Evolutionary conservation across 1,140 invertebrate species (phyloP), one percentile per base, ranked within the genome.

Genomic region (Tigriopus japonicus): DNA sequence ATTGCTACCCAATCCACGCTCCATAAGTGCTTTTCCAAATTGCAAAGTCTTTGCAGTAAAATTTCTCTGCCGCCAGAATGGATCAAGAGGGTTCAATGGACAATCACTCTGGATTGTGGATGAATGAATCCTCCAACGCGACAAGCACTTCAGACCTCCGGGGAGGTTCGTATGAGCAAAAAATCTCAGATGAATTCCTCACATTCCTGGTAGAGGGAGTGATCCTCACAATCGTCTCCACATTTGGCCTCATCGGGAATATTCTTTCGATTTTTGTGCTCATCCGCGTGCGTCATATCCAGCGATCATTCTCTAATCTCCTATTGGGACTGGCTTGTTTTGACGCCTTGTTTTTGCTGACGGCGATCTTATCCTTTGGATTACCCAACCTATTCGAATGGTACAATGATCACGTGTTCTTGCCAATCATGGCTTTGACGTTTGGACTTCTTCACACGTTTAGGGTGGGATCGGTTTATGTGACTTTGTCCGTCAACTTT

Each of bases 401-500:
- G n/a, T 49, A 49, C 45, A 21, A 17, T 10, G 21, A 49, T 15
- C 45, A 12, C 3, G 45, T 49, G n/a, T 49, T 49, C 45, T 10
- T 17, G 45, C 45, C n/a, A 6, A 49, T 49, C 3, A 49, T 49
- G 45, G 45, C 45, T 5, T 17, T 49, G n/a, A 21, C 21, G 3
- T 28, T 41, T 42, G 55, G 55, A n/a, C 10, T 58, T 1, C 17
- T 58, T 7, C 21, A 41, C 6, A 58, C 40, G 17, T 23, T 40
- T 14, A 28, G 55, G 14, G 40, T 40, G 17, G 55, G 55, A 28
- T 58, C 55, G 2, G 55, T 58, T 14, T 58, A 58, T 19, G 21
- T 58, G n/a, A 58, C 55, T 15, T 12, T 58, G 55, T 40, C 55
- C 2, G 55, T 58, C 10, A 58, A 28, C 17, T 40, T 58, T 17